Conservation (phyloP, 2,888 invertebrate species). For the Xestia ashworthii region DNA sequence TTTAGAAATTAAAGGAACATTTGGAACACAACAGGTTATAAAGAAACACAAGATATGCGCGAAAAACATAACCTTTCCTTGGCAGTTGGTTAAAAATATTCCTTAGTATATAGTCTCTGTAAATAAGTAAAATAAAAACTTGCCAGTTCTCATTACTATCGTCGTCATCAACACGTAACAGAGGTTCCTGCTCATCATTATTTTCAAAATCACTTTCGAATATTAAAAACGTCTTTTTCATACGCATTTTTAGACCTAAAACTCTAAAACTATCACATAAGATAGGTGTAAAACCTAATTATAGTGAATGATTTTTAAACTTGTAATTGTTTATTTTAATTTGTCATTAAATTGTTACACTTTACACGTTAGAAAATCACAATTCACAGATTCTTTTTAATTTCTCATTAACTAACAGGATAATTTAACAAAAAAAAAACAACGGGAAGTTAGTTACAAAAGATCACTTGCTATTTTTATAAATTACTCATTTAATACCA, state of each 20-base stretch:
- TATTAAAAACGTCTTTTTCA: conserved; percentile 81
- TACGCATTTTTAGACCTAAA: conserved; percentile 76
- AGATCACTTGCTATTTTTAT: background rate
- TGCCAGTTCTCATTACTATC: conserved; percentile 76
- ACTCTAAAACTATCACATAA: background rate
- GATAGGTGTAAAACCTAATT: background rate
- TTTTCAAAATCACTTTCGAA: conserved; percentile 76
- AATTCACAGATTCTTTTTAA: background rate
- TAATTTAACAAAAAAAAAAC: background rate
- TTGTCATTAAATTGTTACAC: background rate
- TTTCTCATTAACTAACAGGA: background rate
- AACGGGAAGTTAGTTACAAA: background rate
- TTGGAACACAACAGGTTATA: too few relatives aligned
- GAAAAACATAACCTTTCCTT: too few relatives aligned
- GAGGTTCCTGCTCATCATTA: conserved; percentile 75
- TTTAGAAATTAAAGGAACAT: too few relatives aligned
- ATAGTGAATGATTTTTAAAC: background rate
- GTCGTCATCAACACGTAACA: conserved; percentile 72
- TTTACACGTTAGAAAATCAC: background rate
- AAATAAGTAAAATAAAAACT: conserved; percentile 64
- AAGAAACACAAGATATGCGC: too few relatives aligned
- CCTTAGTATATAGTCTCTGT: background rate
- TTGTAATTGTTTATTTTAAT: background rate
- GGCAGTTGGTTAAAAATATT: background rate
- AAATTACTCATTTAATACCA: background rate